Percentiles rank a stretch among this genome's conserved stretches.
Conservation (phyloP, 37 sponge, comb jelly and placozoan species). For the Amphimedon queenslandica region DNA sequence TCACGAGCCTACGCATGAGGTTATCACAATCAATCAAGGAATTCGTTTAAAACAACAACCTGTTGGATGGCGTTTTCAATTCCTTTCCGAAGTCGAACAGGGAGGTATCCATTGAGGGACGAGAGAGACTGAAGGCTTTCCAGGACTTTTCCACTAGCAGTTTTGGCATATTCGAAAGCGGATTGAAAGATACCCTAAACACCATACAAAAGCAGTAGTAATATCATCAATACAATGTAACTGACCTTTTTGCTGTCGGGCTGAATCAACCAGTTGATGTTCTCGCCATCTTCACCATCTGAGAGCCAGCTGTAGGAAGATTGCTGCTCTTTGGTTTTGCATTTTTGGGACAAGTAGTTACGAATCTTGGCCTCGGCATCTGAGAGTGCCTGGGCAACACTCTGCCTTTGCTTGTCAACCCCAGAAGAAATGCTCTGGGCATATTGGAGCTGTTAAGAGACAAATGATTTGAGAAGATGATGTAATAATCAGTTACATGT, state of each 20-base stretch:
- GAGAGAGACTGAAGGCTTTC: conserved; percentile 36
- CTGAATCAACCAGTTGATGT: not conserved
- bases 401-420: not conserved
- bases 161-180: conserved; percentile 45
- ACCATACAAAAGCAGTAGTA: not conserved
- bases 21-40: no score
- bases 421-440: not conserved
- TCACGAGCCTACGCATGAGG: no score
- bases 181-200: not conserved
- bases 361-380: not conserved
- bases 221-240: no score
- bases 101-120: conserved; percentile 19
- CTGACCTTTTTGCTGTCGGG: not conserved
- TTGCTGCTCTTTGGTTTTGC: not conserved
- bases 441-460: not conserved
- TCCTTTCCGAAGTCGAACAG: conserved; percentile 38
- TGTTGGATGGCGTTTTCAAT: conserved; percentile 32
- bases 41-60: no score
- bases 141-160: conserved; percentile 34
- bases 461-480: not conserved
- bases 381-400: not conserved
- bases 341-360: not conserved
- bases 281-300: not conserved
- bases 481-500: not conserved
- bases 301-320: not conserved